These are phyloP conservation scores for Elegia similella DNA, from an alignment of 2,888 invertebrate species.

Conservation along the genomic window DNA sequence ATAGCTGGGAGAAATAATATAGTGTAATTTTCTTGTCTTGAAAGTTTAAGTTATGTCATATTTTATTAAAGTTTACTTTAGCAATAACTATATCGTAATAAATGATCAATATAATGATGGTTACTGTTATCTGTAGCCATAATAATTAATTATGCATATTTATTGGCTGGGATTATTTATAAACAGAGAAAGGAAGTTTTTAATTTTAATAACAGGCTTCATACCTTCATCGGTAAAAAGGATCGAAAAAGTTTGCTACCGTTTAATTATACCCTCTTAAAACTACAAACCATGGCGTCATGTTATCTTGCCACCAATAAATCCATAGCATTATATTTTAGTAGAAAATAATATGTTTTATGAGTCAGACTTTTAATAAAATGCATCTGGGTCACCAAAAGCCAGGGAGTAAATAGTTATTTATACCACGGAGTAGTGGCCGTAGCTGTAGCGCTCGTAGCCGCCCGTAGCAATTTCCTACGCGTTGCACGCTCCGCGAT, in stretches of 20 bases:
- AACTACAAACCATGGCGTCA: too few relatives aligned
- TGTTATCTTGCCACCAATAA: neutral
- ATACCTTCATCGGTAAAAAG: too few relatives aligned
- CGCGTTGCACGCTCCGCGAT: constrained; percentile 50
- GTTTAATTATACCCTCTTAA: too few relatives aligned
- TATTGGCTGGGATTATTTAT: too few relatives aligned
- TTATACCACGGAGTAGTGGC: constrained; percentile 23
- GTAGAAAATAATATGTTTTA: constrained; percentile 4
- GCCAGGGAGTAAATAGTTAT: constrained; percentile 25
- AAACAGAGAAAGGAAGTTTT: too few relatives aligned
- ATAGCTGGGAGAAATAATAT: neutral
- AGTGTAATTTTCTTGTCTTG: neutral
- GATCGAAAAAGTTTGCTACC: too few relatives aligned
- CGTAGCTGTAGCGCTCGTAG: constrained; percentile 9
- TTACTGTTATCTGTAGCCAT: too few relatives aligned
- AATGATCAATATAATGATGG: too few relatives aligned
- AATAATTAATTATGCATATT: too few relatives aligned
- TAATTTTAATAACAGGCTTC: too few relatives aligned
- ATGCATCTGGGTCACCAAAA: constrained; percentile 29
- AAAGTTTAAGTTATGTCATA: neutral
- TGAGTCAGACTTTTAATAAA: constrained; percentile 21
- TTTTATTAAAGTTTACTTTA: too few relatives aligned
- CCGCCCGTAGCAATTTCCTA: constrained; percentile 45
- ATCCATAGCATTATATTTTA: constrained; percentile 1
- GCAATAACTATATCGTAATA: too few relatives aligned